Base-by-base conservation (phyloP, 2,888 invertebrate genomes). In the Diaphora mendica region DNA sequence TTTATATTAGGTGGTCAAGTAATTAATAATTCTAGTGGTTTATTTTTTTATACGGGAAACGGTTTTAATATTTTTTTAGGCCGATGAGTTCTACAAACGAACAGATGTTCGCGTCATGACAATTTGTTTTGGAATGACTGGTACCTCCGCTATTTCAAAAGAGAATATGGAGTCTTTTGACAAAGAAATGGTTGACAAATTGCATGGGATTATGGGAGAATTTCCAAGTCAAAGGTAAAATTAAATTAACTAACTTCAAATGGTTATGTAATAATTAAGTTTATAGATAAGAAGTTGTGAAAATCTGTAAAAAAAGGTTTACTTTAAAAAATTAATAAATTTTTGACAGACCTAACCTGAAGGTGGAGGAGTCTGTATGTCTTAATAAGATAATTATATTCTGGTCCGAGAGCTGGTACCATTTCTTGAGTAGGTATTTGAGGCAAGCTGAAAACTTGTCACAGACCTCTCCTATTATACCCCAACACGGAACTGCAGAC, bases 41-140 rank as follows among this genome's bases (percentile, higher is more conserved):
- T n/a, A n/a, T n/a, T 20, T 48, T 17, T 48, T 4, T 33, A n/a
- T n/a, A n/a, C n/a, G n/a, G n/a, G 33, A 33, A 33, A 33, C 33
- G 33, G 23, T 8, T 51, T 51, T 23, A 44, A 44, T 44, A 13
- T 42, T 15, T 73, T 89, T 89, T n/a, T 77, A 95, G 95, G 91
- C 87, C 82, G 87, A 89, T n/a, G 87, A 87, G 35, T 91, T 90
- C 72, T 92, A 81, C 65, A 79, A 83, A 1, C 84, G 88, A 0
- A 90, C 93, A 0, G 91, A 88, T 2, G 94, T 94, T 0, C 88
- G 95, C 3, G 92, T 94, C 9, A 15, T 95, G 4, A 90, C 93
- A 0, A 62, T 95, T 26, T 95, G 95, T 72, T 94, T 93, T 62
- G 95, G 95, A 0, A 87, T 87, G 23, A 95, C 94, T 0, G 88